Percentiles rank a stretch among this genome's conserved stretches.
Evolutionary conservation across 1,140 invertebrate genomes (phyloP).

Genomic region (Diorhabda elongata): DNA sequence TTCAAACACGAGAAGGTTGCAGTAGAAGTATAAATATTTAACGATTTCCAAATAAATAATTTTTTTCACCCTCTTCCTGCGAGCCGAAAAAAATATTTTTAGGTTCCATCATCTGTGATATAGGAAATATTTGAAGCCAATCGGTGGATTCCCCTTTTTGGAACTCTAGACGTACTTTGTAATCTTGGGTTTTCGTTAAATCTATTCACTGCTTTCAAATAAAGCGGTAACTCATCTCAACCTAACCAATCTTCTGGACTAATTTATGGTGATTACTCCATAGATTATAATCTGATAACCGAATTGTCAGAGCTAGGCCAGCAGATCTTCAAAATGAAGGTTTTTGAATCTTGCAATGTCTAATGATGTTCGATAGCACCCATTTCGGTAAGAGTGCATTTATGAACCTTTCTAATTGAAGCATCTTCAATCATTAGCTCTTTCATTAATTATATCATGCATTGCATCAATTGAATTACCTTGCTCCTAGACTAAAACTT

Average conservation of each 20-base stretch:
- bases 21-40: no score
- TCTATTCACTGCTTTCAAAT: not conserved
- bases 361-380: not conserved
- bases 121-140: no score
- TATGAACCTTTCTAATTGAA: slow-evolving; percentile 22
- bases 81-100: no score
- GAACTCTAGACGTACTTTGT: slow-evolving; percentile 29
- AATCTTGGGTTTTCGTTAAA: slow-evolving; percentile 15
- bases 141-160: no score
- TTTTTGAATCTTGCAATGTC: not conserved
- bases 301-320: not conserved
- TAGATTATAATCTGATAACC: not conserved
- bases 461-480: slow-evolving; percentile 45
- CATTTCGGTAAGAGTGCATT: not conserved
- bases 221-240: no score
- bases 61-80: no score
- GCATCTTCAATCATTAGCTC: not conserved
- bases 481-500: slow-evolving; percentile 42
- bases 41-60: no score
- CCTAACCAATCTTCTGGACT: not conserved
- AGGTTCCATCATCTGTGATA: no score
- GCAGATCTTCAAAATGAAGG: not conserved
- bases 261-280: not conserved
- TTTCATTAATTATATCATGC: slow-evolving; percentile 39
- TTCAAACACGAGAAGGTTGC: no score